These are phyloP conservation scores for Mayetiola destructor DNA, from an alignment of 2,888 invertebrate genomes.

Conservation along the genomic window DNA sequence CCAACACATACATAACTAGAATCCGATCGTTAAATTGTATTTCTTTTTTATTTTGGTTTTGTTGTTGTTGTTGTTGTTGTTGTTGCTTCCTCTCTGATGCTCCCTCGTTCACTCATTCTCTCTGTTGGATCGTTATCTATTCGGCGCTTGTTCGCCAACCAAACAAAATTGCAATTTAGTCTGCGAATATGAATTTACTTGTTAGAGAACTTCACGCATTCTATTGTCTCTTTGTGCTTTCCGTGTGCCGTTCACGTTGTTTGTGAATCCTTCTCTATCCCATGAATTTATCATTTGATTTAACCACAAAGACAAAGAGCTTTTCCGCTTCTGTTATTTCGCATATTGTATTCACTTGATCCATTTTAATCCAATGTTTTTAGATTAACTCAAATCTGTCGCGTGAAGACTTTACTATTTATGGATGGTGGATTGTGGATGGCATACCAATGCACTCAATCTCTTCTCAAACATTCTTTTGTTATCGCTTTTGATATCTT, in stretches of 20 bases:
- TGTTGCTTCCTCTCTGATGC: not conserved
- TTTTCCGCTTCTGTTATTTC: not conserved
- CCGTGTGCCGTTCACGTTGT: too few relatives aligned
- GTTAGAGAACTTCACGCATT: too few relatives aligned
- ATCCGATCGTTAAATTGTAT: not conserved
- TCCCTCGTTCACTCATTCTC: too few relatives aligned
- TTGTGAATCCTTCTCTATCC: too few relatives aligned
- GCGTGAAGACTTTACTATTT: not conserved
- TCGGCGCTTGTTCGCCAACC: too few relatives aligned
- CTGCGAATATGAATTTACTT: too few relatives aligned
- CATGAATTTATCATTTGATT: too few relatives aligned
- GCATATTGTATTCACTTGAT: not conserved
- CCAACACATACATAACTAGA: not conserved
- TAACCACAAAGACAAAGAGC: constrained; percentile 7
- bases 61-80: not conserved
- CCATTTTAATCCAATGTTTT: constrained; percentile 8
- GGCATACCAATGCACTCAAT: too few relatives aligned
- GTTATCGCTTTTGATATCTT: not conserved
- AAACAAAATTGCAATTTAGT: too few relatives aligned
- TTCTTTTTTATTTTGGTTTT: not conserved
- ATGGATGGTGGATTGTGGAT: not conserved
- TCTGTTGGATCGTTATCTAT: too few relatives aligned
- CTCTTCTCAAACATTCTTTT: not conserved
- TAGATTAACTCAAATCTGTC: not conserved
- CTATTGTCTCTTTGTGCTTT: too few relatives aligned